These are phyloP conservation scores for Ctenodactylus gundi DNA, from an alignment of 2,113 vertebrate species.

Conservation along the genomic window DNA sequence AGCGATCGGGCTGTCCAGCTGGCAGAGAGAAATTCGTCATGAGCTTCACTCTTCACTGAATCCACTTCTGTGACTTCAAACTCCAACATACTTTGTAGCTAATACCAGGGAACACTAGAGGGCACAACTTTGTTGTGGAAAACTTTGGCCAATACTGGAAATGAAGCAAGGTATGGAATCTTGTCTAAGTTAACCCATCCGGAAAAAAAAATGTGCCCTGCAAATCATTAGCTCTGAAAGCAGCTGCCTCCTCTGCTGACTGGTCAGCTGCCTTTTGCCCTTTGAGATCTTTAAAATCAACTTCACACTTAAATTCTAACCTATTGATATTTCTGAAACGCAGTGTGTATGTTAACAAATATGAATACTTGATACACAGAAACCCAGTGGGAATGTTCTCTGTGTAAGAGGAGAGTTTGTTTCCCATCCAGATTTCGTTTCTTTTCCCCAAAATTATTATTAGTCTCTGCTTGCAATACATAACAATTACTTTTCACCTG, in stretches of 20 bases:
- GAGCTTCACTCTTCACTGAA: background rate
- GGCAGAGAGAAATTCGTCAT: no score
- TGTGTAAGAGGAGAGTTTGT: background rate
- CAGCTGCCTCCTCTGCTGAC: background rate
- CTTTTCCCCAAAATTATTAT: no score
- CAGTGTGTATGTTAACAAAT: background rate
- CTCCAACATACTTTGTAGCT: background rate
- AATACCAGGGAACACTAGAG: conserved; percentile 53
- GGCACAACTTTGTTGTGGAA: conserved; percentile 26
- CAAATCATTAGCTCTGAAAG: conserved; percentile 32
- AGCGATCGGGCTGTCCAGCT: no score
- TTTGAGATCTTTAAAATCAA: conserved; percentile 15
- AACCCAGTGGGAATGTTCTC: background rate
- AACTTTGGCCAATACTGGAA: background rate
- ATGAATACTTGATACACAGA: background rate
- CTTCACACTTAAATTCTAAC: conserved; percentile 1
- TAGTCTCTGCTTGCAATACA: no score
- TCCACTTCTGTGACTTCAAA: background rate
- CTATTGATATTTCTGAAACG: background rate
- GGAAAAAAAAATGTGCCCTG: background rate
- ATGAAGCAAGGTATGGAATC: background rate
- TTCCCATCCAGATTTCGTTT: no score
- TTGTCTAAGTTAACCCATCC: background rate
- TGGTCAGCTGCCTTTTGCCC: background rate
- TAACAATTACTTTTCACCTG: no score